Evolutionary conservation across 2,888 invertebrate species (phyloP).

Genomic region (Antheraea yamamai): DNA sequence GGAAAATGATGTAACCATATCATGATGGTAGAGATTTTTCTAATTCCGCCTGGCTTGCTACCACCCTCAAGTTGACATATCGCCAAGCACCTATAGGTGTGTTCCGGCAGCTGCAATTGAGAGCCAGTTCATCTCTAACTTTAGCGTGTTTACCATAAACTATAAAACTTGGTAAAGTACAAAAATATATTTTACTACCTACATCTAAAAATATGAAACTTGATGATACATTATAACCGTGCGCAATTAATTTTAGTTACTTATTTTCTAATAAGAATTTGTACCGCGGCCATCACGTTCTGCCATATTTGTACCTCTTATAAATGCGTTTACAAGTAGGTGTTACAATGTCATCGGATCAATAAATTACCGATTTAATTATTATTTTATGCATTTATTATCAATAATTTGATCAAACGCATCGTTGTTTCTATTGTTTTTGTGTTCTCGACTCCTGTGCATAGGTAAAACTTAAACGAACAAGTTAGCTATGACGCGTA

Average conservation of each 20-base stretch:
- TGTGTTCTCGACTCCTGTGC: not conserved
- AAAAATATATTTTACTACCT: not conserved
- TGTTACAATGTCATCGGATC: conserved; percentile 10
- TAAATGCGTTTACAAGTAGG: not conserved
- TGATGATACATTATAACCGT: not conserved
- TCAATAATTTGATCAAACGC: not conserved
- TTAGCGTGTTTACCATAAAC: too few relatives aligned
- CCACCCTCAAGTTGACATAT: too few relatives aligned
- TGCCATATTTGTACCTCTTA: conserved; percentile 3
- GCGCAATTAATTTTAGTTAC: not conserved
- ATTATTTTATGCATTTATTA: not conserved
- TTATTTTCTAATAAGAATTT: not conserved
- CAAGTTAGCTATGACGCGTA: not conserved
- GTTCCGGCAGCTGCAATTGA: too few relatives aligned
- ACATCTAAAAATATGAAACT: not conserved
- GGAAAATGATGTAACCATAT: too few relatives aligned
- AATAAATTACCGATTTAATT: conserved; percentile 9
- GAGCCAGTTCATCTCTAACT: too few relatives aligned
- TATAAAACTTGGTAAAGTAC: too few relatives aligned
- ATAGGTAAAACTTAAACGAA: not conserved
- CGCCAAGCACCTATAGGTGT: too few relatives aligned
- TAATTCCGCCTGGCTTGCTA: too few relatives aligned
- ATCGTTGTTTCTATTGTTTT: not conserved
- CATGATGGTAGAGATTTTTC: too few relatives aligned
- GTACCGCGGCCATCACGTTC: not conserved